Conservation (phyloP, 2,113 vertebrate species). For the Felis chaus region DNA sequence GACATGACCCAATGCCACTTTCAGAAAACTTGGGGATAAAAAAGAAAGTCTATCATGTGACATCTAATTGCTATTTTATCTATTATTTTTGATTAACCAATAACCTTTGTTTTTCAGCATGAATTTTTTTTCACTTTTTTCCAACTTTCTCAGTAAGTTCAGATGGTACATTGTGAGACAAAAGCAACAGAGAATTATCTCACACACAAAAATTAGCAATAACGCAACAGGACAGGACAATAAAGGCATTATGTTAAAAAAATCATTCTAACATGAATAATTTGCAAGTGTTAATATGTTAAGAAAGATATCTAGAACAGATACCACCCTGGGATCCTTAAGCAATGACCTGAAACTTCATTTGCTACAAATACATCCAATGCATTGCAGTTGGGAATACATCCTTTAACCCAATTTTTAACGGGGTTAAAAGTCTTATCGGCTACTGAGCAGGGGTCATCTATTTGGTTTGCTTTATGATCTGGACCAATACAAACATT, state of each 20-base stretch:
- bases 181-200: not conserved
- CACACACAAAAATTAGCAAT: not conserved
- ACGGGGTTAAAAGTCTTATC: not conserved
- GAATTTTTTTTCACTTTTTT: not conserved
- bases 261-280: not conserved
- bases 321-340: not conserved
- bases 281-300: not conserved
- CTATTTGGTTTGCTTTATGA: conserved; percentile 23
- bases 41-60: conserved; percentile 17
- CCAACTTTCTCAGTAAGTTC: not conserved
- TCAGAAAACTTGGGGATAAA: conserved; percentile 52
- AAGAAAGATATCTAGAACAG: not conserved
- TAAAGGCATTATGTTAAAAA: not conserved
- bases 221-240: not conserved
- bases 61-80: conserved; percentile 3
- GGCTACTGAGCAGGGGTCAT: not conserved
- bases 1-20: conserved; percentile 46
- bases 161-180: not conserved
- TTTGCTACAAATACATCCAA: not conserved
- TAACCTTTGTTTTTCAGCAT: not conserved
- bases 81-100: not conserved
- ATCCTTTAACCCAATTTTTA: not conserved
- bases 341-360: not conserved
- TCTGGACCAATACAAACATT: not conserved
- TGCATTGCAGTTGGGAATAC: not conserved